Evolutionary conservation across 2,113 vertebrate species (phyloP), one percentile per base, ranked within the genome.

Genomic region (Narcine bancroftii): DNA sequence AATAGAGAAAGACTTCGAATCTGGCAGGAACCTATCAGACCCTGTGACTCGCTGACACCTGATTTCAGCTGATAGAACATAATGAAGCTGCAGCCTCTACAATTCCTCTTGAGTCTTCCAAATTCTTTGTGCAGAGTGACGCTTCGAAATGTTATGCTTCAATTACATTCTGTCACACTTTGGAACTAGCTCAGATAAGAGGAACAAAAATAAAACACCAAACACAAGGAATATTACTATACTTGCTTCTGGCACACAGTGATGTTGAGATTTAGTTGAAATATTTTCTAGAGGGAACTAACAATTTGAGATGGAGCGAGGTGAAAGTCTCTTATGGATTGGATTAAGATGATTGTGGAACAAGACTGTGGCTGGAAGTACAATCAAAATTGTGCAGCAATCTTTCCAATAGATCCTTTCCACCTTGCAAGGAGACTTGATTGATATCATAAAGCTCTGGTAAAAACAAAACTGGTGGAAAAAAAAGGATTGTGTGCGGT

Each of bases 261-360:
- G 63, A 65, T 91, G 60, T 29, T 69, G 87, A 91, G 87, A 66
- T 91, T 69, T 69, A 69, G 63, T 36, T 66, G 21, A 69, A 91
- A 69, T 91, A 63, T 29, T 91, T 91, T 39, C 60, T 91, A 63
- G 87, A 45, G 39, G 87, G 81, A 66, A 39, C 39, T 89, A 89
- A 45, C 87, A 66, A 39, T 39, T 89, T 60, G 60, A 89, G 39
- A 42, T 89, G 19, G 39, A 89, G 39, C 39, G 45, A 66, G 24
- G 39, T 66, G 60, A 42, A 29, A 65, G 60, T 63, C 56, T 85
- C 33, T 1, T 15, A 21, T 21, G 33, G 33, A 87, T n/a, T 42
- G 36, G 36, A 91, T 66, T 91, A 69, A 69, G 26, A 66, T 66
- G 60, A 66, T 15, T 45, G 21, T 45, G 21, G 63, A 6, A 21